Conservation (phyloP, 2,113 vertebrate genomes). For the Pomatostomus ruficeps region DNA sequence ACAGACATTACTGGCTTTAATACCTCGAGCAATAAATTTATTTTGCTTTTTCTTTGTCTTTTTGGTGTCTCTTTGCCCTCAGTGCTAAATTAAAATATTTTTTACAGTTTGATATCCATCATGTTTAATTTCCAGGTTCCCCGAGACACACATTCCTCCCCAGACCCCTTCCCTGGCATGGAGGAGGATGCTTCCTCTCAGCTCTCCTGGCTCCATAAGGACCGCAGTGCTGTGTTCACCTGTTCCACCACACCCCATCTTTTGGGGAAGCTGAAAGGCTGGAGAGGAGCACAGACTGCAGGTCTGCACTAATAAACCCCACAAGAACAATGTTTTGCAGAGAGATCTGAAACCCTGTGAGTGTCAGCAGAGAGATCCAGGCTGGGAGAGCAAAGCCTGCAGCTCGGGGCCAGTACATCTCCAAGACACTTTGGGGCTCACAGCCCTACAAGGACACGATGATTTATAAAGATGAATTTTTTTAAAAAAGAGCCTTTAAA, state of each 20-base stretch:
- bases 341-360: not conserved
- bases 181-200: not conserved
- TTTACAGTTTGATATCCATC: not conserved
- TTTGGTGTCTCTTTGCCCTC: not conserved
- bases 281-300: not conserved
- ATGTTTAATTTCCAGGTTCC: not conserved
- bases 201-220: not conserved
- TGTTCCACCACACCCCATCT: not conserved
- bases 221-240: not conserved
- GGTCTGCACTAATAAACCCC: not conserved
- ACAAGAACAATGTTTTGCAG: not conserved
- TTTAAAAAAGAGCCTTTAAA: not conserved
- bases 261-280: not conserved
- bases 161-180: too few relatives aligned
- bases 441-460: not conserved
- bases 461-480: not conserved
- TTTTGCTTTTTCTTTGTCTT: not conserved
- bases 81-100: not conserved
- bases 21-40: too few relatives aligned
- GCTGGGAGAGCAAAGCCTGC: not conserved
- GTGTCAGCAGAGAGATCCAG: not conserved
- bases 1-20: not conserved
- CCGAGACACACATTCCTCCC: not conserved
- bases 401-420: not conserved
- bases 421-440: not conserved